Percentiles rank a stretch among this genome's conserved stretches.
Conservation (phyloP, 2,113 vertebrate species). For the Pogona vitticeps region DNA sequence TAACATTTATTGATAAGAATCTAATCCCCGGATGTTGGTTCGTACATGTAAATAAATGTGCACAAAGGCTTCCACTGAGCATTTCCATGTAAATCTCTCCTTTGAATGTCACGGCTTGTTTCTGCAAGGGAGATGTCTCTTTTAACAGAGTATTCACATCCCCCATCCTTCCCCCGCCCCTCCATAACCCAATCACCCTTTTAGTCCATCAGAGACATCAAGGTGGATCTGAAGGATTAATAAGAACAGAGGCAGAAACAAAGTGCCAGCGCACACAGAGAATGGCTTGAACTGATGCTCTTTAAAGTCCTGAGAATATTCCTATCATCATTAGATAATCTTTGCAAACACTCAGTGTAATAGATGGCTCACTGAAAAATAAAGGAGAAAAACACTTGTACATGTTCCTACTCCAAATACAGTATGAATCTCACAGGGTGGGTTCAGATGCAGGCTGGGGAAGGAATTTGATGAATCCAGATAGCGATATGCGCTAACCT, state of each 20-base stretch:
- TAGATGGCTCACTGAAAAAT: not conserved
- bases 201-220: not conserved
- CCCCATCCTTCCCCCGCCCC: not conserved
- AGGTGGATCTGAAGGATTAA: not conserved
- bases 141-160: not conserved
- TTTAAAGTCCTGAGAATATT: not conserved
- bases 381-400: not conserved
- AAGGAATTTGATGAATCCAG: not conserved
- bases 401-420: not conserved
- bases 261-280: not conserved
- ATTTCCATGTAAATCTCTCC: not conserved
- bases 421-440: not conserved
- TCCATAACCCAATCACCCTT: not conserved
- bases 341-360: too few species aligned
- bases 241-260: not conserved
- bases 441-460: not conserved
- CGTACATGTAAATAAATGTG: not conserved
- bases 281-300: not conserved
- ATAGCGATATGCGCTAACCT: too few species aligned
- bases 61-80: not conserved
- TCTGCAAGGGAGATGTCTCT: not conserved
- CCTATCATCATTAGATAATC: not conserved
- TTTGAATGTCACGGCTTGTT: not conserved
- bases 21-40: not conserved
- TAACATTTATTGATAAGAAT: slow-evolving; percentile 6